phyloP scores from a whole-genome alignment of 2,888 invertebrate species.

The Tetropium fuscum region DNA sequence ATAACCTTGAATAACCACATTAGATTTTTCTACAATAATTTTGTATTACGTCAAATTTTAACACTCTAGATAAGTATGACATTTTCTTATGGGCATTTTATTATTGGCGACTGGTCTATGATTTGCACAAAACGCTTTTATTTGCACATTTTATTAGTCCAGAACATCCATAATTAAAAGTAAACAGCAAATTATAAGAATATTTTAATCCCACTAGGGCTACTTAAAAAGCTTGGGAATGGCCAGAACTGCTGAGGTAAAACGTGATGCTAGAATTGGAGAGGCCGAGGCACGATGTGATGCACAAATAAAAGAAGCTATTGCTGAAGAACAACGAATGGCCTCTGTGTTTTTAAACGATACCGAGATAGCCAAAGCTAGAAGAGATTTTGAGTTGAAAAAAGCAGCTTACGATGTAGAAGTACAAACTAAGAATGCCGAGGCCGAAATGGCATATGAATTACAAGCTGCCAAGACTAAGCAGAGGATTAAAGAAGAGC shows the following conservation, averaged over 20 bases:
- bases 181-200: too few species aligned
- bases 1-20: too few species aligned
- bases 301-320: slow-evolving; percentile 92
- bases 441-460: slow-evolving; percentile 94
- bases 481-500: slow-evolving; percentile 91
- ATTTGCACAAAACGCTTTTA: too few species aligned
- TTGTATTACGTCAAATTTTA: too few species aligned
- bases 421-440: slow-evolving; percentile 94
- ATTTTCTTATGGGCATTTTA: too few species aligned
- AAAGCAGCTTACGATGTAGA: slow-evolving; percentile 98
- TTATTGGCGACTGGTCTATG: too few species aligned
- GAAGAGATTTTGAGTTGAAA: slow-evolving; percentile 95
- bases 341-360: slow-evolving; percentile 94
- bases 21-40: too few species aligned
- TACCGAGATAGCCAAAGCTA: slow-evolving; percentile 97
- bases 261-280: slow-evolving; percentile 95
- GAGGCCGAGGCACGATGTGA: slow-evolving; percentile 96
- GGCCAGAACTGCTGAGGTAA: slow-evolving; percentile 95
- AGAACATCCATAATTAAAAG: too few species aligned
- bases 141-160: too few species aligned
- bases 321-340: slow-evolving; percentile 97
- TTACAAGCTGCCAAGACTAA: slow-evolving; percentile 96
- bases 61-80: too few species aligned
- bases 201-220: slow-evolving; percentile 71
- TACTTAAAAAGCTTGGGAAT: slow-evolving; percentile 95